Base-by-base conservation (phyloP, 2,113 vertebrate species). In the Ciconia maguari region DNA sequence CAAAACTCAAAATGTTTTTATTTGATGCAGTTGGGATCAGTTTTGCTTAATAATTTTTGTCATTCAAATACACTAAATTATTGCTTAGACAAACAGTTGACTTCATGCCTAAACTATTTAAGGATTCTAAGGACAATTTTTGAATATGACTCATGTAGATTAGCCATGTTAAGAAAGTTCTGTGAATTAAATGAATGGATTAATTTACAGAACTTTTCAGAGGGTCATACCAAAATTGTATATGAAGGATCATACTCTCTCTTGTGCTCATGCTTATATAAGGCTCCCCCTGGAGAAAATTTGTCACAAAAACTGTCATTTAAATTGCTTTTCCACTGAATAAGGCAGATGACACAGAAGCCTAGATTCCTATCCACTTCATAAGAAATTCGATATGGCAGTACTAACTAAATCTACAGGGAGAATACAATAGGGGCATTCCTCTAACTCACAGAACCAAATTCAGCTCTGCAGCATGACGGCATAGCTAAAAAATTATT, bases 271-370 rank as follows among this genome's bases (percentile, higher is more conserved):
- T 46, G 34, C 46, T 95, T 88, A 77, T 80, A 55, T 51, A 88
- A 95, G 82, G 51, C 7, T 17, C 96, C 21, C 44, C 68, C n/a
- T 42, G 12, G 83, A 97, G 42, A 76, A 96, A 44, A 4, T 74
- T 65, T 96, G 57, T 30, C 9, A 76, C 42, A 51, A 96, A 85
- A 91, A 52, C 51, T 93, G 44, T 32, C 36, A 83, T 89, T 91
- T 93, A 90, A 96, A 93, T 95, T 78, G 44, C 30, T 86, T 85
- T 96, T 96, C 64, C 92, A 75, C 70, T 95, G 87, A 93, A 55
- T 65, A 42, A 89, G 32, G 17, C 38, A 82, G 52, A 89, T 22
- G 22, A 13, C 41, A 90, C 66, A 68, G 71, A 95, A 95, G 20
- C 44, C 38, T 66, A 77, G 57, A 89, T 94, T 97, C 77, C 78